Evolutionary conservation across 23 tunicate genomes (phyloP).

Genomic region (Halocynthia roretzi): DNA sequence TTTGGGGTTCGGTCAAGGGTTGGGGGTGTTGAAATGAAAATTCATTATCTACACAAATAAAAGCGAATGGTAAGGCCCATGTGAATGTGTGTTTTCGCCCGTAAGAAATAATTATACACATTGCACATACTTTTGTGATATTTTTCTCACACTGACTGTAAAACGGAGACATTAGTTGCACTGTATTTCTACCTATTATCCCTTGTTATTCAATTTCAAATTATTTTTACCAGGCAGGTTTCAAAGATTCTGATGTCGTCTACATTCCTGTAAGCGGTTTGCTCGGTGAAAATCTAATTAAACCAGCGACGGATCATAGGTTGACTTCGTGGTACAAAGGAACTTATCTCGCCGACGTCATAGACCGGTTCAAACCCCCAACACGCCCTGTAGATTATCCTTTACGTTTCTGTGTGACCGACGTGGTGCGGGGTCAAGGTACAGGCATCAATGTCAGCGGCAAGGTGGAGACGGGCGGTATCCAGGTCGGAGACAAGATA

Average conservation of each 20-base stretch:
- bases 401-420: conserved; percentile 77
- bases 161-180: no score
- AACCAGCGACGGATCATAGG: conserved; percentile 22
- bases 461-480: conserved; percentile 89
- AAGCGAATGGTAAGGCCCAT: no score
- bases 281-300: conserved; percentile 65
- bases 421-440: conserved; percentile 82
- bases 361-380: conserved; percentile 74
- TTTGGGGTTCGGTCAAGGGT: no score
- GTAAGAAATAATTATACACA: no score
- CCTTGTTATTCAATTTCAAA: neutral
- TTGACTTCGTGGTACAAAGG: conserved; percentile 81
- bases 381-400: conserved; percentile 65
- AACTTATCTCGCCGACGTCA: conserved; percentile 56
- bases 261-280: conserved; percentile 88
- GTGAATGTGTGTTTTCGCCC: no score
- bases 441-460: conserved; percentile 76
- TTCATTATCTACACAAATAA: no score
- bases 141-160: no score
- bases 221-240: conserved; percentile 46
- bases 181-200: no score
- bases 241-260: conserved; percentile 55
- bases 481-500: conserved; percentile 79
- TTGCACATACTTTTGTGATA: no score
- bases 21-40: no score